Evolutionary conservation across 1,140 invertebrate genomes (phyloP).

Genomic region (Melitaea cinxia): DNA sequence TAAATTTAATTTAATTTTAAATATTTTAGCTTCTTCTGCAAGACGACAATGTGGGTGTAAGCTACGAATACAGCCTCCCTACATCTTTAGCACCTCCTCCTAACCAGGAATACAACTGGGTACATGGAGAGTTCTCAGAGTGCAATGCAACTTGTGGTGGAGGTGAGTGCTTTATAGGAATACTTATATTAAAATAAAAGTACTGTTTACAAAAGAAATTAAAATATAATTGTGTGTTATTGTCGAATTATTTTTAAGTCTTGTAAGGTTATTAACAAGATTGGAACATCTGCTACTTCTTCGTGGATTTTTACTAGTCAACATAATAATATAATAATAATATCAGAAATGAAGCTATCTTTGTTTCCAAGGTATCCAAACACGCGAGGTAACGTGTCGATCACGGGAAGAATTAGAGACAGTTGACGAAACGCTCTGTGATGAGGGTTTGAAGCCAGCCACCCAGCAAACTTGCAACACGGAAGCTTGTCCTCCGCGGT

Average conservation of each 20-base stretch:
- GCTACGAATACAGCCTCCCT: conserved; percentile 96
- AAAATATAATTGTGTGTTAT: too few species aligned
- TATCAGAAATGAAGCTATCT: background rate
- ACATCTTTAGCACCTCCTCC: conserved; percentile 85
- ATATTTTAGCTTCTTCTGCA: conserved; percentile 89
- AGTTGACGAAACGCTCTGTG: conserved; percentile 90
- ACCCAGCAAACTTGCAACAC: conserved; percentile 87
- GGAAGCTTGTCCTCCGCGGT: conserved; percentile 91
- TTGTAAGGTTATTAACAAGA: too few species aligned
- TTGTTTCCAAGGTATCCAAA: conserved; percentile 85
- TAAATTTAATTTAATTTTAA: background rate
- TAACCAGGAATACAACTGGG: conserved; percentile 90
- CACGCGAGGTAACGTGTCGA: conserved; percentile 87
- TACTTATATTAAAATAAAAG: background rate
- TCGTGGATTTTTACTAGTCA: too few species aligned
- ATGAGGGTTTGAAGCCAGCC: conserved; percentile 86
- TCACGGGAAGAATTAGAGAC: conserved; percentile 85
- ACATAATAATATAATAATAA: too few species aligned
- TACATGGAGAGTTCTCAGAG: conserved; percentile 88
- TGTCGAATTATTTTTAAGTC: too few species aligned
- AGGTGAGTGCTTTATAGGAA: conserved; percentile 80
- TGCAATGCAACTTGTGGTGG: conserved; percentile 94
- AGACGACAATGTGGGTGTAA: conserved; percentile 92
- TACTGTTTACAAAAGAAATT: too few species aligned
- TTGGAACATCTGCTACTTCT: too few species aligned